Evolutionary conservation across 1,140 invertebrate species (phyloP).

Genomic region (Amphibalanus amphitrite): DNA sequence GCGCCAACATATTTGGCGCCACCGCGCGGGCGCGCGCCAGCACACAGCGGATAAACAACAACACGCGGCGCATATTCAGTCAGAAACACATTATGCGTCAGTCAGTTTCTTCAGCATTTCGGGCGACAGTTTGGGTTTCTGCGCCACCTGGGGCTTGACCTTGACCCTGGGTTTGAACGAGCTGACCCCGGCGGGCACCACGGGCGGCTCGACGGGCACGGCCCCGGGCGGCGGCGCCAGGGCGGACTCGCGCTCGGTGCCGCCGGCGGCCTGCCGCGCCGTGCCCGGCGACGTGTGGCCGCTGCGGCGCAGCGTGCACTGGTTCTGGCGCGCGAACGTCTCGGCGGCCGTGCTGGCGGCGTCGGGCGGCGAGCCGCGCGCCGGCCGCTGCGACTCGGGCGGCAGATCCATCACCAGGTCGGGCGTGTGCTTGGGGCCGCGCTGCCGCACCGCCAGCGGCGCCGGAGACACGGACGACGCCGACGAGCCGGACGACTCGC

Average conservation of each 20-base stretch:
- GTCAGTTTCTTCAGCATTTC: too few species aligned
- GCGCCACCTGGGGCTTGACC: background rate
- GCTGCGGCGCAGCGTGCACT: constrained; percentile 42
- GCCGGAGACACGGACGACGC: constrained; percentile 8
- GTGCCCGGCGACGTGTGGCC: background rate
- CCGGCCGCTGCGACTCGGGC: constrained; percentile 12
- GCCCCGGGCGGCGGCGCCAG: too few species aligned
- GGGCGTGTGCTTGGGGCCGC: constrained; percentile 49
- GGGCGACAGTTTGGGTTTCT: background rate
- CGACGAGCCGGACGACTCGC: too few species aligned
- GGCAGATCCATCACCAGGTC: constrained; percentile 80
- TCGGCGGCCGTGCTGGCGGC: constrained; percentile 54
- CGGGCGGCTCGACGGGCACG: background rate
- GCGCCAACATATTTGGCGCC: too few species aligned
- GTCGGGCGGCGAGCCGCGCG: constrained; percentile 25
- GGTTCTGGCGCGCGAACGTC: constrained; percentile 55
- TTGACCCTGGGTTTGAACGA: background rate
- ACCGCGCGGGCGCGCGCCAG: too few species aligned
- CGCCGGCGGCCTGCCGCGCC: too few species aligned
- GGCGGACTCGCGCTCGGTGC: background rate
- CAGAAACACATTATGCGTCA: too few species aligned
- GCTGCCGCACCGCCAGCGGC: constrained; percentile 17
- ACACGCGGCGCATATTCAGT: too few species aligned
- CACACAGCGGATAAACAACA: too few species aligned
- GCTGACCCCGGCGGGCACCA: background rate